Conservation (phyloP, 2,113 vertebrate species). For the Pheucticus melanocephalus region DNA sequence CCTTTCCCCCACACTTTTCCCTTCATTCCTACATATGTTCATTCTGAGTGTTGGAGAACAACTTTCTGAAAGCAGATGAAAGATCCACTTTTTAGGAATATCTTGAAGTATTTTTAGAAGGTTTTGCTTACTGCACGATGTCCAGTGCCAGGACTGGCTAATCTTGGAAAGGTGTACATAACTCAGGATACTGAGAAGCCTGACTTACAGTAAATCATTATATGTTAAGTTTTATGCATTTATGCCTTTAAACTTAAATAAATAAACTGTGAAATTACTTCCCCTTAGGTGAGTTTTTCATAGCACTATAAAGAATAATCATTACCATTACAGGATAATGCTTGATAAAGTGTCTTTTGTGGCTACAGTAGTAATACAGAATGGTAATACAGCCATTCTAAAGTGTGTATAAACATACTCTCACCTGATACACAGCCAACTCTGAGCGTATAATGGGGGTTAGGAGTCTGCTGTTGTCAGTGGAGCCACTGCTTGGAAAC, state of each 20-base stretch:
- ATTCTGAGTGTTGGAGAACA: neutral
- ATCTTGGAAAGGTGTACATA: neutral
- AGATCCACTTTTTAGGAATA: neutral
- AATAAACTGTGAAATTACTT: neutral
- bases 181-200: neutral
- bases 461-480: neutral
- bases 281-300: neutral
- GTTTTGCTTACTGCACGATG: neutral
- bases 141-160: neutral
- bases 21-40: fast-evolving
- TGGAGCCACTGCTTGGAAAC: neutral
- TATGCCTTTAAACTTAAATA: neutral
- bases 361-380: neutral
- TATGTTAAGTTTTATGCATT: neutral
- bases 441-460: neutral
- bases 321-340: neutral
- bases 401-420: neutral
- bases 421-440: neutral
- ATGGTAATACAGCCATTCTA: neutral
- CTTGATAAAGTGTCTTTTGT: neutral
- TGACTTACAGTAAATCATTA: neutral
- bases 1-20: neutral
- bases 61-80: neutral
- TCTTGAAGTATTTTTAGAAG: neutral
- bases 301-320: neutral